These are phyloP conservation scores for Hartigia nigra DNA, from an alignment of 2,888 invertebrate species.

Conservation along the genomic window DNA sequence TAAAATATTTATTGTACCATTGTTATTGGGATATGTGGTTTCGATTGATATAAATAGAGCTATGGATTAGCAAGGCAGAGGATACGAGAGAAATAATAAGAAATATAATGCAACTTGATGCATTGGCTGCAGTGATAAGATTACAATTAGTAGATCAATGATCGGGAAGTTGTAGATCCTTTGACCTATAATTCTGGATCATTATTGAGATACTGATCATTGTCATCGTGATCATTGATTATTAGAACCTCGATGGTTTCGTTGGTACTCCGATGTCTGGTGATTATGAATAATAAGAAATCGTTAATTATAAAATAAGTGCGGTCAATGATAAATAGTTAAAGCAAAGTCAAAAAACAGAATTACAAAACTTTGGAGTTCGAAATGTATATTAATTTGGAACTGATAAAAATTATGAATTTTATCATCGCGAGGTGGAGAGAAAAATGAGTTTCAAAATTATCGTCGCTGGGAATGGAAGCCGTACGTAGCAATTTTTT, in stretches of 20 bases:
- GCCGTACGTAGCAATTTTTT: neutral
- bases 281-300: neutral
- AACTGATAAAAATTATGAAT: neutral
- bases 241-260: neutral
- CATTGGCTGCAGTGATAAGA: neutral
- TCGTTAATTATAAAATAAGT: neutral
- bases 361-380: too few species aligned
- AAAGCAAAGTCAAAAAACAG: neutral
- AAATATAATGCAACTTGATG: conserved; percentile 7
- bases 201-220: neutral
- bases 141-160: conserved; percentile 8
- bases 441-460: neutral
- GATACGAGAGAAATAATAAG: neutral
- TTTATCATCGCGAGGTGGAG: neutral
- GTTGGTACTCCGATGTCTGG: neutral
- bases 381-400: neutral
- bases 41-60: conserved; percentile 13
- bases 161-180: neutral
- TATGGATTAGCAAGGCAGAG: neutral
- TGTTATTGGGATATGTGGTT: conserved; percentile 34
- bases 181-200: neutral
- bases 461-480: neutral
- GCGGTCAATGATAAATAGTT: neutral
- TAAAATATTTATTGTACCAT: conserved; percentile 35
- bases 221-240: too few species aligned